Evolutionary conservation across 2,888 invertebrate species (phyloP), one percentile per base, ranked within the genome.

Genomic region (Tetrapedia diversipes): DNA sequence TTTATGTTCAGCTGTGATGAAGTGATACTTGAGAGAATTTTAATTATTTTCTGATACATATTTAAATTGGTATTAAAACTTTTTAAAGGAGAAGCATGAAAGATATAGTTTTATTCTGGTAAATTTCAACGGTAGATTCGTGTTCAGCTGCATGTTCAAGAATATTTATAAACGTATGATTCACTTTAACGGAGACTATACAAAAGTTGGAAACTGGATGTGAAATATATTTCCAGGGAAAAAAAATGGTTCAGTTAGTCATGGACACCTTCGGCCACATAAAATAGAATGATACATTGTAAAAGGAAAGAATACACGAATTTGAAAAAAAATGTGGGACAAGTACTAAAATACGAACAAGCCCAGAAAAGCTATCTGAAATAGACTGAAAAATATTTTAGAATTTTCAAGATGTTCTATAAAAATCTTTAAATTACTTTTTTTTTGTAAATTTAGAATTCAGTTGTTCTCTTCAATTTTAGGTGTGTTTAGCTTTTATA

Each of bases 131-230:
- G 32, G 32, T 32, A 7, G 32, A 32, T 7, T 29, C 34, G 19
- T 3, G 16, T 19, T 14, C 19, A 53, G 10, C 0, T 34, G 2
- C 16, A 53, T 19, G 7, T 29, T 32, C 10, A 1, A 34, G n/a
- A 53, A 53, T 53, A 19, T 53, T 53, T 19, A 53, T 34, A 54
- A 54, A 37, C 34, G 34, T 14, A 14, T 34, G 53, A 22, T n/a
- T 29, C 32, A 53, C 19, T 53, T 53, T 8, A 32, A 10, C 19
- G 19, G 32, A n/a, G n/a, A 32, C 22, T 34, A 22, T 16, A 19
- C 34, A 37, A 54, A 53, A 53, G 29, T 7, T n/a, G 24, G 29
- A n/a, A 29, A n/a, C 22, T n/a, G 11, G 11, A 34, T 19, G 34
- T n/a, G 11, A 51, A 32, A 51, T 51, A 51, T 32, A 34, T 19